Conservation (phyloP, 1,140 invertebrate genomes). For the Nomia melanderi region DNA sequence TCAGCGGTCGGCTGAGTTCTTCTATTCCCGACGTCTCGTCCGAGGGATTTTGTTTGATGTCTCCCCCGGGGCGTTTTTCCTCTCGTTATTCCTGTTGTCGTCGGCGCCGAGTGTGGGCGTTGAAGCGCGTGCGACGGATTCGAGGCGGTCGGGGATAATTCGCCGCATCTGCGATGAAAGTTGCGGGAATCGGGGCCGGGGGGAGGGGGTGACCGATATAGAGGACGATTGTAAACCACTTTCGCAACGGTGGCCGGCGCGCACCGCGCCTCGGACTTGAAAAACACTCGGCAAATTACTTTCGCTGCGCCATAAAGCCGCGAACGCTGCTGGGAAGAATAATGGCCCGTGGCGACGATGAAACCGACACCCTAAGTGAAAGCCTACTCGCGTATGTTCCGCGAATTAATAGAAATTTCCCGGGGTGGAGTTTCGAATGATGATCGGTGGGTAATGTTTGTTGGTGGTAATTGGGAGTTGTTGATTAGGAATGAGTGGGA, state of each 20-base stretch:
- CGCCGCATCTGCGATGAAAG: background rate
- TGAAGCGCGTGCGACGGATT: background rate
- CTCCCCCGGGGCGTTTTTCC: background rate
- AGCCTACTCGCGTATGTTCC: too few species aligned
- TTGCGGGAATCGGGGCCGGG: background rate
- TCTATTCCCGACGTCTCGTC: too few species aligned
- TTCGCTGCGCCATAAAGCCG: background rate
- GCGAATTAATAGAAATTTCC: too few species aligned
- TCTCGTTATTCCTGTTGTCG: background rate
- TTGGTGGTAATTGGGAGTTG: too few species aligned
- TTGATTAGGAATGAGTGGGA: too few species aligned
- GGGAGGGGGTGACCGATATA: background rate
- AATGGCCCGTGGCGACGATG: too few species aligned
- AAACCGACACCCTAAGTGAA: too few species aligned
- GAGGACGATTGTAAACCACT: background rate
- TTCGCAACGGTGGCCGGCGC: constrained; percentile 1
- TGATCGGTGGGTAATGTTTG: too few species aligned
- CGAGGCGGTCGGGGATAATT: background rate
- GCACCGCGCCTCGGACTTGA: background rate
- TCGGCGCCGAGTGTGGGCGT: background rate
- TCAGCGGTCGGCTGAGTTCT: too few species aligned
- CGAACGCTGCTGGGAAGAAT: too few species aligned
- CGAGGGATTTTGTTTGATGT: too few species aligned
- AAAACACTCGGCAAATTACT: background rate
- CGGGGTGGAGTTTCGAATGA: too few species aligned